Evolutionary conservation across 2,113 vertebrate genomes (phyloP).

Genomic region (Pelusios castaneus): DNA sequence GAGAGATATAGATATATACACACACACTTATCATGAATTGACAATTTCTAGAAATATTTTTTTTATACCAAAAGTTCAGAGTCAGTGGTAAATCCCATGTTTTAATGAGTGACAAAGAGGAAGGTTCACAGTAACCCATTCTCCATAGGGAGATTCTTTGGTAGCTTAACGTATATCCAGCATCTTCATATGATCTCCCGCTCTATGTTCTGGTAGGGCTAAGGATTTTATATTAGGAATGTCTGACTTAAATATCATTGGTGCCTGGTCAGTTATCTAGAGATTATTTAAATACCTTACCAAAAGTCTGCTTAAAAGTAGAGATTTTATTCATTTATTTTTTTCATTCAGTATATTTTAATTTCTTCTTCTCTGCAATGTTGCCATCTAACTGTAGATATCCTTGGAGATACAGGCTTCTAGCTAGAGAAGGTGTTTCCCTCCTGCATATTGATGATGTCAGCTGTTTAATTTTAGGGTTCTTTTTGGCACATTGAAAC

Average conservation of each 20-base stretch:
- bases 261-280: background rate
- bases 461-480: background rate
- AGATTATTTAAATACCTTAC: background rate
- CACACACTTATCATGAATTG: background rate
- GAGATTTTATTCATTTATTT: background rate
- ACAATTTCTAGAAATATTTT: background rate
- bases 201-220: background rate
- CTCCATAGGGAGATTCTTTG: background rate
- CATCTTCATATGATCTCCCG: background rate
- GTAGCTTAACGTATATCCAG: background rate
- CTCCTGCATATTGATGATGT: background rate
- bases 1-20: slow-evolving; percentile 29
- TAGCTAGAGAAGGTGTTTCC: background rate
- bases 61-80: background rate
- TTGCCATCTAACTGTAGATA: background rate
- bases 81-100: slow-evolving; percentile 63
- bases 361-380: background rate
- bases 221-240: background rate
- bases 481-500: slow-evolving; percentile 1
- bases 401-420: background rate
- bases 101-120: slow-evolving; percentile 39
- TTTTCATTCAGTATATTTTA: background rate
- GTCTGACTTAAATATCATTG: background rate
- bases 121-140: background rate
- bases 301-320: background rate